A percentile compares a stretch with the other conserved stretches of the same genome.
These are phyloP conservation scores for Psittacus erithacus DNA, from an alignment of 2,113 vertebrate genomes.

Conservation along the genomic window DNA sequence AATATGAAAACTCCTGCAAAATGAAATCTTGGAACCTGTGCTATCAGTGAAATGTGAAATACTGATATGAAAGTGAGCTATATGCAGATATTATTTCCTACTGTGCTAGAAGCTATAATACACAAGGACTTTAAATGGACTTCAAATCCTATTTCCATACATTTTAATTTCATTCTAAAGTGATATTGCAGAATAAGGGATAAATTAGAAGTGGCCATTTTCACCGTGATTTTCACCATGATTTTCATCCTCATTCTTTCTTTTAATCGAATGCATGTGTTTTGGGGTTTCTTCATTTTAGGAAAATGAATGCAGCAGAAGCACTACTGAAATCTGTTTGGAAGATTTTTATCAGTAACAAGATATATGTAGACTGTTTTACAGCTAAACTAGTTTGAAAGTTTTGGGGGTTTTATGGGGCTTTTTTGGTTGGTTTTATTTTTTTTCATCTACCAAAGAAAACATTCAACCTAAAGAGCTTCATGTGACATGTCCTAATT, in stretches of 20 bases:
- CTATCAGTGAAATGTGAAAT: neutral
- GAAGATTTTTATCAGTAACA: neutral
- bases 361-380: neutral
- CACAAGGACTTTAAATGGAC: neutral
- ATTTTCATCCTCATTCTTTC: neutral
- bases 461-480: neutral
- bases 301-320: neutral
- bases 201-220: neutral
- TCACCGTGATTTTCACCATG: neutral
- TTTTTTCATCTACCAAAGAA: neutral
- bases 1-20: neutral
- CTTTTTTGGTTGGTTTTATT: neutral
- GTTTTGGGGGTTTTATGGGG: neutral
- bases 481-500: slow-evolving; percentile 38
- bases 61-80: neutral
- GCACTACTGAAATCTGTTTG: neutral
- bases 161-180: neutral
- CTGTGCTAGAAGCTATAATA: neutral
- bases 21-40: neutral
- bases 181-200: neutral
- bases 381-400: neutral
- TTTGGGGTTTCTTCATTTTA: neutral
- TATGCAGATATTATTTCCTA: neutral
- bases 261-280: neutral
- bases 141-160: neutral